Evolutionary conservation across 2,797 vertebrate genomes (phyloP).

Genomic region (Rhyacichthys aspro): DNA sequence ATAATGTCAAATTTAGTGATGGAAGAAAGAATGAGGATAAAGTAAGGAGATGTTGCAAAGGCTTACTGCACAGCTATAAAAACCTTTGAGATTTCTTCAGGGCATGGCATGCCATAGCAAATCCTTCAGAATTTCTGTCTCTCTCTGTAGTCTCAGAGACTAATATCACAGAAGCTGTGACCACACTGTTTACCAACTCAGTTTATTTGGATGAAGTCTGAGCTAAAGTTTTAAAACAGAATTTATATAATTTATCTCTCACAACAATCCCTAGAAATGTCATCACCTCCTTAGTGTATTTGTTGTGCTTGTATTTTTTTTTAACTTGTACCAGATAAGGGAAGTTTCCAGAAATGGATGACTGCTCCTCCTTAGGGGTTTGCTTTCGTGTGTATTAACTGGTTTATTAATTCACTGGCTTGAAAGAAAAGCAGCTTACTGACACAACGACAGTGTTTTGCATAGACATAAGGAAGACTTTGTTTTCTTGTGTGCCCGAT

Average conservation of each 20-base stretch:
- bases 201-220: neutral
- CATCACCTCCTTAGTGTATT: neutral
- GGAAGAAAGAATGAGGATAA: constrained; percentile 7
- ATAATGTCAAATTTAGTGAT: constrained; percentile 33
- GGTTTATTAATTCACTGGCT: constrained; percentile 26
- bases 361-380: constrained; percentile 6
- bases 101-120: neutral
- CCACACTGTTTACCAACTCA: neutral
- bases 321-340: constrained; percentile 6
- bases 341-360: constrained; percentile 13
- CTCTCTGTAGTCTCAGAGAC: neutral
- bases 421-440: constrained; percentile 5
- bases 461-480: constrained; percentile 3
- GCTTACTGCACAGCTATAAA: constrained; percentile 12
- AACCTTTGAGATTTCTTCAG: constrained; percentile 10
- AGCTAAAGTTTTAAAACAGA: neutral
- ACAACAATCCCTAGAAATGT: neutral
- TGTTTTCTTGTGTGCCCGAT: constrained; percentile 5
- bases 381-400: constrained; percentile 26
- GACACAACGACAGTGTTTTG: neutral
- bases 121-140: constrained; percentile 6
- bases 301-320: constrained; percentile 1
- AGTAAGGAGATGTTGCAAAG: constrained; percentile 10
- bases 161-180: neutral
- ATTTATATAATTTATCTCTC: constrained; percentile 1